Percentiles rank a stretch among this genome's conserved stretches.
Evolutionary conservation across 2,113 vertebrate genomes (phyloP).

Genomic region (Procapra przewalskii): DNA sequence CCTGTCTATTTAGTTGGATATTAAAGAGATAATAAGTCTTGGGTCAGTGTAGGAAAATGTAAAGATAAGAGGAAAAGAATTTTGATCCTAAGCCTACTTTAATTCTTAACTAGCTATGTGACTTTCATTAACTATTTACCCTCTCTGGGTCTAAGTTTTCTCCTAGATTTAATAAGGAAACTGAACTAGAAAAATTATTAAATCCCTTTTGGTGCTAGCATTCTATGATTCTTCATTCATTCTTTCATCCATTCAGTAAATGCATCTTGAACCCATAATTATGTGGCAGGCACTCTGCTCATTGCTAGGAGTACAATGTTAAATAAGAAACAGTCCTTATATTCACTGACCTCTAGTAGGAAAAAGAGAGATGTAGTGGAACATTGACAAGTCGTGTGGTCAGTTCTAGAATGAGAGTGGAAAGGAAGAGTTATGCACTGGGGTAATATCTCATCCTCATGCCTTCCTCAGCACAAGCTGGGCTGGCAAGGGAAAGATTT

Average conservation of each 20-base stretch:
- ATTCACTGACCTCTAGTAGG: not conserved
- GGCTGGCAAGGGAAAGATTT: not conserved
- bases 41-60: not conserved
- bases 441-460: not conserved
- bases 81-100: slow-evolving; percentile 2
- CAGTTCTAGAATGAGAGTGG: not conserved
- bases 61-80: slow-evolving; percentile 2
- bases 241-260: not conserved
- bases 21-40: slow-evolving; percentile 39
- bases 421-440: not conserved
- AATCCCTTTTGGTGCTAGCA: not conserved
- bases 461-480: not conserved
- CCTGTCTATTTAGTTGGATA: slow-evolving; percentile 51
- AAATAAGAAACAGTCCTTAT: not conserved
- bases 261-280: not conserved
- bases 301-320: not conserved
- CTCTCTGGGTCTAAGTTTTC: not conserved
- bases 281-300: not conserved
- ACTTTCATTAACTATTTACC: not conserved
- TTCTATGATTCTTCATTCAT: not conserved
- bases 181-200: not conserved
- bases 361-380: not conserved
- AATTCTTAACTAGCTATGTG: slow-evolving; percentile 5
- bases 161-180: not conserved
- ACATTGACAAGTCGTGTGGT: not conserved